phyloP scores from a whole-genome alignment of 2,888 invertebrate genomes.

The Phlogophora meticulosa region DNA sequence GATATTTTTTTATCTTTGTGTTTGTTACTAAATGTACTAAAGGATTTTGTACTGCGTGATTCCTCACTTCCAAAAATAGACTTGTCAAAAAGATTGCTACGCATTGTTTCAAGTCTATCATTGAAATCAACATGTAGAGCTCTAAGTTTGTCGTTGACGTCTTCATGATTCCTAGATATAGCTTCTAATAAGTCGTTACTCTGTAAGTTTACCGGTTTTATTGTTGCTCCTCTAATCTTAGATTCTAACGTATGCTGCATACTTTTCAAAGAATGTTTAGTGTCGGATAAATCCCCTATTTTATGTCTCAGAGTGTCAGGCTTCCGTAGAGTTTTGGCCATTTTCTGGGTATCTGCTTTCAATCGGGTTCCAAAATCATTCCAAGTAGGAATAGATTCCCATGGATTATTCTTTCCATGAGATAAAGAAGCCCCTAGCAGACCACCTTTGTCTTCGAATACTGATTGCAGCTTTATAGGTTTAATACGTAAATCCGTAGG shows the following conservation, averaged over 20 bases:
- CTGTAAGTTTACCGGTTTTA: constrained; percentile 64
- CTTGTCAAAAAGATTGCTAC: constrained; percentile 73
- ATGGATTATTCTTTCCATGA: constrained; percentile 37
- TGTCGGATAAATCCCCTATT: constrained; percentile 62
- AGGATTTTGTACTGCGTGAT: constrained; percentile 22
- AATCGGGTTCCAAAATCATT: constrained; percentile 59
- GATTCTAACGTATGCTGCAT: constrained; percentile 74
- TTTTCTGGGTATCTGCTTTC: constrained; percentile 50
- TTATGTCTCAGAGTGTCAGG: constrained; percentile 58
- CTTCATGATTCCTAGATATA: constrained; percentile 73
- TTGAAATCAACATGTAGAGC: constrained; percentile 80
- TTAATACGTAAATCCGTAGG: constrained; percentile 74
- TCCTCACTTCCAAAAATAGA: constrained; percentile 55
- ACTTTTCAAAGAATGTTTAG: constrained; percentile 75
- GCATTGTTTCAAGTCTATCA: constrained; percentile 78
- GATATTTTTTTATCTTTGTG: constrained; percentile 31
- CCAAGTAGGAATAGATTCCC: constrained; percentile 63
- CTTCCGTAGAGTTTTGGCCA: constrained; percentile 64
- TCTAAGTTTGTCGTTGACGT: constrained; percentile 81
- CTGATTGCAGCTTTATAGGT: constrained; percentile 73
- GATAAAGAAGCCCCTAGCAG: constrained; percentile 51
- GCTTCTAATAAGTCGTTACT: constrained; percentile 74
- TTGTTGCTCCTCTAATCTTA: constrained; percentile 66
- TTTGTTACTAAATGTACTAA: constrained; percentile 25
- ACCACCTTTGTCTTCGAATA: constrained; percentile 65